Base-by-base conservation (phyloP, 1,140 invertebrate genomes). In the Branchinecta lynchi region DNA sequence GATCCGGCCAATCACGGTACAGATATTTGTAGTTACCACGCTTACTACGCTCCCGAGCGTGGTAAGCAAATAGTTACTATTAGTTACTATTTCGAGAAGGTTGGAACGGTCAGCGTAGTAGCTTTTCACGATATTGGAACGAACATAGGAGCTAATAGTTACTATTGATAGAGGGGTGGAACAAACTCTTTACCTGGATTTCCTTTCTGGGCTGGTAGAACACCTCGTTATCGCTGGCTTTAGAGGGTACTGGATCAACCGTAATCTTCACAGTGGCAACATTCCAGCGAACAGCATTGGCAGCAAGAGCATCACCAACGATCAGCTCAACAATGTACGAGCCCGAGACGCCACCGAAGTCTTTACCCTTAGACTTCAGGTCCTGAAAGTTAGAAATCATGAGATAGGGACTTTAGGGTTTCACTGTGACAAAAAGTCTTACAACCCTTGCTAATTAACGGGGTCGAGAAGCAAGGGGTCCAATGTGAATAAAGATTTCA, bases 211-310 rank as follows among this genome's bases (percentile, higher is more conserved):
- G 83, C 66, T 81, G 79, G 74, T 82, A 79, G 78, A 83, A 70
- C 76, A 77, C 67, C 74, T 65, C 66, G 66, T 70, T 76, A 66
- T 78, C 78, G 43, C 76, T 69, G 8, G 75, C 70, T 66, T 76
- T 70, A 68, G 76, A 73, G 72, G 81, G 74, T 60, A 75, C 72
- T 7, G 45, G 21, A 44, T 51, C 45, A 43, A 32, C 60, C 77
- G 86, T 89, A 21, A 95, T 79, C 72, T 82, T 82, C 6, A 93
- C 80, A 73, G 87, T 85, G 60, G 86, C 91, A 43, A 98, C 73
- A 66, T 82, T 78, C 93, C 95, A 98, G 17, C 86, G 81, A 72
- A 97, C 85, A 8, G 94, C 89, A 80, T 96, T 96, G 67, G 88
- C 87, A 46, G 96, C 83, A 7, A 92, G 83, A 69, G 89, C 84